Evolutionary conservation across 2,797 vertebrate species (phyloP).

Genomic region (Cryptoblepharus egeriae): DNA sequence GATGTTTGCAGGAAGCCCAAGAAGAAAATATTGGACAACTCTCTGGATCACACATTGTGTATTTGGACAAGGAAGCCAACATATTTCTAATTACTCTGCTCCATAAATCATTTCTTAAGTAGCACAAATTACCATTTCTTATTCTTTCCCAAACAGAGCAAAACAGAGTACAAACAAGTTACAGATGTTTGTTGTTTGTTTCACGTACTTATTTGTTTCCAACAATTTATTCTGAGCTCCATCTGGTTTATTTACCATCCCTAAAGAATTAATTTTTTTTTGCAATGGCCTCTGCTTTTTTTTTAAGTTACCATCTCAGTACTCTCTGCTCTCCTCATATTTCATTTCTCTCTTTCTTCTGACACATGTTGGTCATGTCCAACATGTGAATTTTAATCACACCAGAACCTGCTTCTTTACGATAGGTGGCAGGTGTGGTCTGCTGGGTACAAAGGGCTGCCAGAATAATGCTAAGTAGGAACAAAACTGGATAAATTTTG

Average conservation of each 20-base stretch:
- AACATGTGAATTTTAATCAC: no score
- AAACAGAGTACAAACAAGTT: constrained; percentile 13
- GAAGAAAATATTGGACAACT: neutral
- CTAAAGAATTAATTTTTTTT: constrained; percentile 4
- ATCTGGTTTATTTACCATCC: constrained; percentile 4
- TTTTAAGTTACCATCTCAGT: neutral
- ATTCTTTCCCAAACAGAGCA: neutral
- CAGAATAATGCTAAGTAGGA: no score
- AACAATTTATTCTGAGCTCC: constrained; percentile 6
- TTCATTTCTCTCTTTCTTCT: neutral
- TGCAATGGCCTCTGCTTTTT: neutral
- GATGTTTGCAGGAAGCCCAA: neutral
- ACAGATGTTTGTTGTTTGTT: constrained; percentile 4
- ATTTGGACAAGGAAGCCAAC: neutral
- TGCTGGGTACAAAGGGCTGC: no score
- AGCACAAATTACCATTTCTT: constrained; percentile 32
- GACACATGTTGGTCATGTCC: neutral
- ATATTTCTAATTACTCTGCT: neutral
- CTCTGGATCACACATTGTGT: constrained; percentile 5
- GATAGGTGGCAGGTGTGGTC: no score
- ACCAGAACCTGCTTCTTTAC: neutral
- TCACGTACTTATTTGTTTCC: constrained; percentile 4
- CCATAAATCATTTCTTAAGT: constrained; percentile 15
- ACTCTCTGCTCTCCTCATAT: neutral
- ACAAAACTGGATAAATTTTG: no score